phyloP scores from a whole-genome alignment of 2,888 invertebrate genomes.

The Graphium colonna region DNA sequence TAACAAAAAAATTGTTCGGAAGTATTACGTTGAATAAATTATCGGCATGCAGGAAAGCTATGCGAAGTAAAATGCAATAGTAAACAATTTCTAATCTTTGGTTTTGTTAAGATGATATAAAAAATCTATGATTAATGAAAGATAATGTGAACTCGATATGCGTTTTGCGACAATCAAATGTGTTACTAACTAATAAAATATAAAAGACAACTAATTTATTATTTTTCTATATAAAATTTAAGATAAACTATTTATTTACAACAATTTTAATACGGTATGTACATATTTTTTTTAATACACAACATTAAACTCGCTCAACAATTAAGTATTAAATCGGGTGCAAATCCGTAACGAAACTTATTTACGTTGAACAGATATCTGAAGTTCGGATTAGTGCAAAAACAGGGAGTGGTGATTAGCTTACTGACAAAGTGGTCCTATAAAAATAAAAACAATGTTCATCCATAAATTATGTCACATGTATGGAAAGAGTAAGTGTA shows the following conservation, averaged over 20 bases:
- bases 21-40: conserved; percentile 10
- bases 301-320: conserved; percentile 62
- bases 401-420: too few relatives aligned
- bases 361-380: background rate
- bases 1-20: conserved; percentile 12
- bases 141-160: conserved; percentile 8
- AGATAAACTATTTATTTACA: conserved; percentile 76
- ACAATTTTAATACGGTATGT: conserved; percentile 70
- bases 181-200: conserved; percentile 21
- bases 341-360: conserved; percentile 24
- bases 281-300: conserved; percentile 58
- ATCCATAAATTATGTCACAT: too few relatives aligned
- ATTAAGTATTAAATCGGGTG: conserved; percentile 33
- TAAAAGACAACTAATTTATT: conserved; percentile 28
- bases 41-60: conserved; percentile 7
- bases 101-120: conserved; percentile 57
- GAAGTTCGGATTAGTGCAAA: background rate
- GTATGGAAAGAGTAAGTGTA: too few relatives aligned
- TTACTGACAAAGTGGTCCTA: too few relatives aligned
- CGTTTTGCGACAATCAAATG: conserved; percentile 17
- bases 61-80: conserved; percentile 30
- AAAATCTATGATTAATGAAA: conserved; percentile 18
- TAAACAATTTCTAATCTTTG: conserved; percentile 63
- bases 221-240: conserved; percentile 45
- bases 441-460: too few relatives aligned